phyloP scores from a whole-genome alignment of 1,140 invertebrate genomes.

The Anadara kagoshimensis region DNA sequence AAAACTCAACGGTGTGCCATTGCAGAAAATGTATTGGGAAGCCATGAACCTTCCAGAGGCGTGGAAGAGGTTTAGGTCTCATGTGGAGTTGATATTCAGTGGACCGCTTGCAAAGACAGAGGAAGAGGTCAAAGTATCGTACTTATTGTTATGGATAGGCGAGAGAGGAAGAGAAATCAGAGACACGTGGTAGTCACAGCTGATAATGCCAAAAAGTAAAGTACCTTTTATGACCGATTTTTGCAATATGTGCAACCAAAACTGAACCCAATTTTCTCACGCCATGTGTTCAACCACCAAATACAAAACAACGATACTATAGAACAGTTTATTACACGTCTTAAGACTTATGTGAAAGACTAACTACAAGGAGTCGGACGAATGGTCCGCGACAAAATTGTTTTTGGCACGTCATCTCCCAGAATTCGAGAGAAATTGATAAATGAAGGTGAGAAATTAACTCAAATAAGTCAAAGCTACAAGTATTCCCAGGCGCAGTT shows the following conservation, averaged over 20 bases:
- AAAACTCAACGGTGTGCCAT: no score
- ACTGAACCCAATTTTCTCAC: conserved; percentile 14
- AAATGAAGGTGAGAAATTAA: conserved; percentile 40
- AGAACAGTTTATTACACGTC: conserved; percentile 37
- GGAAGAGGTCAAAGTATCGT: conserved; percentile 20
- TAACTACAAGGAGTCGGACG: conserved; percentile 24
- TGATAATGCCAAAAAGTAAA: conserved; percentile 24
- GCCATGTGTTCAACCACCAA: conserved; percentile 27
- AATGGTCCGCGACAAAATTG: conserved; percentile 36
- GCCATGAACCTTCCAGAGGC: conserved; percentile 28
- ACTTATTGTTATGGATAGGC: conserved; percentile 33
- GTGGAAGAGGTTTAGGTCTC: conserved; percentile 34
- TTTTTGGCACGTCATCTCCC: conserved; percentile 34
- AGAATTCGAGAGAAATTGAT: conserved; percentile 45
- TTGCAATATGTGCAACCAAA: conserved; percentile 29
- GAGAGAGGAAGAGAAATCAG: conserved; percentile 33
- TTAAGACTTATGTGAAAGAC: conserved; percentile 22
- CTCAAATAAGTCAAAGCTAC: conserved; percentile 29
- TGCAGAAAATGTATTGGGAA: conserved; percentile 30
- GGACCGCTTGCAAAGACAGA: conserved; percentile 36
- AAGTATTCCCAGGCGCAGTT: conserved; percentile 39
- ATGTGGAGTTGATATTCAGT: conserved; percentile 37
- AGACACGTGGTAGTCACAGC: conserved; percentile 24
- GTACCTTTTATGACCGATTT: conserved; percentile 24
- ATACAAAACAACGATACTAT: conserved; percentile 16